Conservation (phyloP, 2,888 invertebrate genomes). For the Drosophila neonasuta region DNA sequence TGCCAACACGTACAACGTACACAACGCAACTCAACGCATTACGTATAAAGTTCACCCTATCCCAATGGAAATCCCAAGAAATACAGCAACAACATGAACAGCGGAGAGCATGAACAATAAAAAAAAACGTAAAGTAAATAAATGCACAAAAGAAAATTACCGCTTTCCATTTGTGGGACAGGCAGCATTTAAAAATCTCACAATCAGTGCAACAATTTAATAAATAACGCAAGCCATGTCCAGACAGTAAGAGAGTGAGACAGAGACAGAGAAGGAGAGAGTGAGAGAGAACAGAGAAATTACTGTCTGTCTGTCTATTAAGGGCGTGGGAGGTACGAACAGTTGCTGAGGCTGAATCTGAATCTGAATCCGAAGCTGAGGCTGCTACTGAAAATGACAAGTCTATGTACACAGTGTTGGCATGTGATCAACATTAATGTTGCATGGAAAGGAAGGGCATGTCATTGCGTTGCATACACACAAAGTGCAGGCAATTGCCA, state of each 20-base stretch:
- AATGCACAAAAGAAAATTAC: conserved; percentile 59
- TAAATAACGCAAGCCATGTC: conserved; percentile 33
- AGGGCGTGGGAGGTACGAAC: conserved; percentile 26
- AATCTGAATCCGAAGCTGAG: conserved; percentile 20
- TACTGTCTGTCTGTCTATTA: conserved; percentile 11
- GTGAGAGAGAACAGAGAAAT: neutral
- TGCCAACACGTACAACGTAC: conserved; percentile 12
- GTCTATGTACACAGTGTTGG: conserved; percentile 61
- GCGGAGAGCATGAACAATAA: conserved; percentile 18
- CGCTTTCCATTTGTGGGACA: conserved; percentile 44
- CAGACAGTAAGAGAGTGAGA: neutral
- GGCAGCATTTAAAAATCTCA: conserved; percentile 41
- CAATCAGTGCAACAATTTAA: conserved; percentile 60
- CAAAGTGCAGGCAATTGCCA: conserved; percentile 24
- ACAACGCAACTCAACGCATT: neutral
- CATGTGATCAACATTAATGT: conserved; percentile 67
- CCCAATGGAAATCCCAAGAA: conserved; percentile 32
- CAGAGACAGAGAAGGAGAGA: neutral
- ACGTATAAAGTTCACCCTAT: conserved; percentile 32
- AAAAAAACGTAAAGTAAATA: conserved; percentile 53
- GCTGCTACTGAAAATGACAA: conserved; percentile 59
- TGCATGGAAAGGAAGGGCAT: conserved; percentile 33
- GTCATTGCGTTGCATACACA: neutral
- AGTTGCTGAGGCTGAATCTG: conserved; percentile 23
- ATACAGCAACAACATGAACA: conserved; percentile 8